Conservation (phyloP, 2,888 invertebrate genomes). For the Synergus laeviventris region DNA sequence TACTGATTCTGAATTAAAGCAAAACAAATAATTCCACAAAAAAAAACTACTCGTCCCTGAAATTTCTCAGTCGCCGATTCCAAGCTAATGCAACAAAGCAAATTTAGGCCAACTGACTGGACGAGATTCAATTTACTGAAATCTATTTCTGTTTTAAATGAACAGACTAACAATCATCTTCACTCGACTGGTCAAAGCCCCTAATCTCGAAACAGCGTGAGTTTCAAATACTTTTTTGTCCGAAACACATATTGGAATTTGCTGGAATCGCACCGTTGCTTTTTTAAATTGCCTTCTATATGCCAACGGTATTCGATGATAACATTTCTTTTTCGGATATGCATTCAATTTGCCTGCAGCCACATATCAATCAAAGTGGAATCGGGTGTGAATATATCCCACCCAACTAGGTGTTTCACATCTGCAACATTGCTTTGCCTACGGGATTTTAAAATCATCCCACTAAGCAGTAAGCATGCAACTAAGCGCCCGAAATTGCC, state of each 20-base stretch:
- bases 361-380: background rate
- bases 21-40: background rate
- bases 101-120: background rate
- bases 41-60: background rate
- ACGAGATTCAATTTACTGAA: background rate
- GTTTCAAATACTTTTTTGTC: background rate
- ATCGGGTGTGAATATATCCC: background rate
- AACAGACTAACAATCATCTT: background rate
- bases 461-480: background rate
- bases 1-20: background rate
- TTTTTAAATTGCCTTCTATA: background rate
- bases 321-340: background rate
- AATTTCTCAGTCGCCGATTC: background rate
- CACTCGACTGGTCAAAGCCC: background rate
- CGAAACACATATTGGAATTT: background rate
- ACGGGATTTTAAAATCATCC: background rate
- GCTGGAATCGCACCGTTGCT: background rate
- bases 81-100: background rate
- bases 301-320: background rate
- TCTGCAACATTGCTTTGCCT: background rate
- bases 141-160: background rate
- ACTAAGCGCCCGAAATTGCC: background rate
- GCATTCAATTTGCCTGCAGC: background rate
- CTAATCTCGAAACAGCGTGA: background rate
- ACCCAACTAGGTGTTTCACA: background rate